Evolutionary conservation across 23 tunicate genomes (phyloP).

Genomic region (Clavelina lepadiformis): DNA sequence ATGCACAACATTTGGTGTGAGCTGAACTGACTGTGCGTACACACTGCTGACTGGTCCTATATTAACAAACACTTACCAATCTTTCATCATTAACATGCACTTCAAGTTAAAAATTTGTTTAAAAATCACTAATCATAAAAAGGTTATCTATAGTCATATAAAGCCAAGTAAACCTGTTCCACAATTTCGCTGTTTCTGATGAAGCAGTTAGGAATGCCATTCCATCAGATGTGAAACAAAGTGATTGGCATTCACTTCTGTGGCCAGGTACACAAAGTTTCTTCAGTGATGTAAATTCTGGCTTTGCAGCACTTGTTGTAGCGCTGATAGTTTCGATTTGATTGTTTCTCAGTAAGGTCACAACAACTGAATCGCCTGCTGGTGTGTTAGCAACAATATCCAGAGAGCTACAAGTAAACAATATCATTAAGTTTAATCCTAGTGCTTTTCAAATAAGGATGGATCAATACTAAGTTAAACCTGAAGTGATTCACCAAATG

Average conservation of each 20-base stretch:
- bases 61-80: neutral
- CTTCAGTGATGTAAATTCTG: slow-evolving; percentile 22
- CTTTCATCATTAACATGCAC: too few species aligned
- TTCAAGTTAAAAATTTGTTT: too few species aligned
- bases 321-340: slow-evolving; percentile 38
- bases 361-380: slow-evolving; percentile 6
- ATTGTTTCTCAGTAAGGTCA: slow-evolving; percentile 56
- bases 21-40: slow-evolving; percentile 43
- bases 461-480: too few species aligned
- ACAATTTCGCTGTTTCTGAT: slow-evolving; percentile 63
- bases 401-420: slow-evolving; percentile 10
- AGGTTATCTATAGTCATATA: too few species aligned
- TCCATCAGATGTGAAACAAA: slow-evolving; percentile 72
- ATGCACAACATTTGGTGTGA: slow-evolving; percentile 51
- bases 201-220: slow-evolving; percentile 57
- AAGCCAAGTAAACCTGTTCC: slow-evolving; percentile 94
- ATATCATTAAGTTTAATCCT: neutral
- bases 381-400: slow-evolving; percentile 9
- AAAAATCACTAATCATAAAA: too few species aligned
- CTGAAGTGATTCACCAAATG: too few species aligned
- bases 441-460: too few species aligned
- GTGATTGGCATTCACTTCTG: slow-evolving; percentile 50
- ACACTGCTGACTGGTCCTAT: slow-evolving; percentile 71
- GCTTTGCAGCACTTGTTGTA: slow-evolving; percentile 1
- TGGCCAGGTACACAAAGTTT: slow-evolving; percentile 46